Percentiles rank a stretch among this genome's conserved stretches.
Conservation (phyloP, 2,888 invertebrate species). For the Brenthis ino region DNA sequence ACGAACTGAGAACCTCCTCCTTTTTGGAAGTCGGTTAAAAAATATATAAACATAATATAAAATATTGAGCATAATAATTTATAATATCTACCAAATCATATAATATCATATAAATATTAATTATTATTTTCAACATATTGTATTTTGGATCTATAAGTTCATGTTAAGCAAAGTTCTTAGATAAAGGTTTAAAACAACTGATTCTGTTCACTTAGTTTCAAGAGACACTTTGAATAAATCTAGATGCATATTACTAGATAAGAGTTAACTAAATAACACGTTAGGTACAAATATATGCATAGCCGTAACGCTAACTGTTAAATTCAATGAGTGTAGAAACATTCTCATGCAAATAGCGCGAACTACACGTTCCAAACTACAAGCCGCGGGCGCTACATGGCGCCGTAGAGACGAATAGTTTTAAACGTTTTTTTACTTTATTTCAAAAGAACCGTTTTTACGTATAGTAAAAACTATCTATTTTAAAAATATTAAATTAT, state of each 20-base stretch:
- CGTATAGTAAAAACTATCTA: too few relatives aligned
- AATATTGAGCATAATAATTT: too few relatives aligned
- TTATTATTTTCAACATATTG: too few relatives aligned
- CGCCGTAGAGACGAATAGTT: neutral
- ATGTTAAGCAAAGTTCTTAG: too few relatives aligned
- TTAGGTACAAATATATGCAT: conserved; percentile 5
- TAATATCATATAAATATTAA: too few relatives aligned
- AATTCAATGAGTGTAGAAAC: conserved; percentile 30
- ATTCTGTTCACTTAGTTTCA: neutral
- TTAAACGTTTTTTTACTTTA: conserved; percentile 5
- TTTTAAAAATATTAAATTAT: too few relatives aligned
- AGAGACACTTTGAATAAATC: neutral
- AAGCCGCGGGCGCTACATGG: conserved; percentile 19
- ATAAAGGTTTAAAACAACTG: too few relatives aligned
- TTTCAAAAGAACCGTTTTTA: neutral
- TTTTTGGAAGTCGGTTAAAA: too few relatives aligned
- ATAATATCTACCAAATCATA: too few relatives aligned
- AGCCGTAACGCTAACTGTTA: conserved; percentile 9
- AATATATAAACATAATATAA: too few relatives aligned
- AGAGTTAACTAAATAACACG: conserved; percentile 12
- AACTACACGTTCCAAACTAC: conserved; percentile 21
- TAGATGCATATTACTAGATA: conserved; percentile 11
- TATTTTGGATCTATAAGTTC: too few relatives aligned
- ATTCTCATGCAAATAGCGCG: conserved; percentile 30
- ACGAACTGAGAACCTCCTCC: too few relatives aligned